These are phyloP conservation scores for Myzus persicae DNA, from an alignment of 1,140 invertebrate species.

Conservation along the genomic window DNA sequence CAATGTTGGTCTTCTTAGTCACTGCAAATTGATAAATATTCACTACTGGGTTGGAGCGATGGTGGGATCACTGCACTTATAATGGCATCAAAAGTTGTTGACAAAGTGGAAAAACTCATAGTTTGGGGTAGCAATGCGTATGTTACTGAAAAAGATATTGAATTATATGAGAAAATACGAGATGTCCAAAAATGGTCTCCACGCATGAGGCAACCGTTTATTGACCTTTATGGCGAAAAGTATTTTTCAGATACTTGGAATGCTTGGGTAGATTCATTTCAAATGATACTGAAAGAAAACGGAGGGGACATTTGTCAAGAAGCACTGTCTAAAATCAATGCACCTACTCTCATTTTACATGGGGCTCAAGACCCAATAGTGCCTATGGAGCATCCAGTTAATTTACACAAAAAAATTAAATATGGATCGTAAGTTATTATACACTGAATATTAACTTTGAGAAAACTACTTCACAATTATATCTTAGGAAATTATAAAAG, in stretches of 20 bases:
- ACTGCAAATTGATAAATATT: constrained; percentile 76
- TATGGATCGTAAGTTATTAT: constrained; percentile 69
- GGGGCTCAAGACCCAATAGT: constrained; percentile 83
- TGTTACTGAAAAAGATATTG: constrained; percentile 73
- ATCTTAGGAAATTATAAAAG: neutral
- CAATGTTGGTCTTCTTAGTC: constrained; percentile 63
- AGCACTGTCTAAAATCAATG: constrained; percentile 71
- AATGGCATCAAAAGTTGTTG: constrained; percentile 74
- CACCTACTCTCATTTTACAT: constrained; percentile 82
- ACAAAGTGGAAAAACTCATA: constrained; percentile 76
- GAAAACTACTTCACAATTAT: neutral
- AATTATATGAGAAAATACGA: constrained; percentile 71
- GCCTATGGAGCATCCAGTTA: constrained; percentile 74
- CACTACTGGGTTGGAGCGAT: constrained; percentile 88
- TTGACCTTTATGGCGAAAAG: constrained; percentile 78
- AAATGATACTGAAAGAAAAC: constrained; percentile 68
- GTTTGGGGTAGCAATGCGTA: constrained; percentile 82
- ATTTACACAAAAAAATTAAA: constrained; percentile 76
- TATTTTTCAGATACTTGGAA: constrained; percentile 76
- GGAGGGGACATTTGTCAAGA: constrained; percentile 77
- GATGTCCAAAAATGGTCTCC: constrained; percentile 83
- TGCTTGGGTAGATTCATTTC: constrained; percentile 76
- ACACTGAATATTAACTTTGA: neutral
- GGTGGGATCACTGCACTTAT: constrained; percentile 83
- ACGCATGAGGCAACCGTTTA: constrained; percentile 76